Evolutionary conservation across 2,797 vertebrate genomes (phyloP), one percentile per base, ranked within the genome.

Genomic region (Gastrophryne carolinensis): DNA sequence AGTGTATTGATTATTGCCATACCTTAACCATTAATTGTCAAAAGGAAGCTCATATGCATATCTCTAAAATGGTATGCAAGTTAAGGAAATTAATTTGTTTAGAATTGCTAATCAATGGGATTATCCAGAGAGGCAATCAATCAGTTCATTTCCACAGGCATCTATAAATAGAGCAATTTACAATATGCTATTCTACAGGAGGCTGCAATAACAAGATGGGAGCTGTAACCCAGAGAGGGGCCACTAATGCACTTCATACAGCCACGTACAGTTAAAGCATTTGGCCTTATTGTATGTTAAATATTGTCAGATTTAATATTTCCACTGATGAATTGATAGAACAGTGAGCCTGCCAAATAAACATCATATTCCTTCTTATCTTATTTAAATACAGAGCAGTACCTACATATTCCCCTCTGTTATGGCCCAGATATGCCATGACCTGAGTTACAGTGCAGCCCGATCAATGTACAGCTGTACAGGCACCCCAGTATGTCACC

Each of bases 321-420:
- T 32, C 32, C 39, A 56, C 29, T 29, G 60, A 4, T 8, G 41
- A 35, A 19, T 50, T 21, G 17, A 13, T 8, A 5, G 26, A 19
- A 65, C 19, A 83, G 9, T 76, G 54, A 78, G 56, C 64, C 79
- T 49, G 61, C 35, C 79, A 88, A 90, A 84, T 87, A 88, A 84
- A 86, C 58, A 1, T 37, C 75, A 64, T 79, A 34, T 71, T 21
- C 60, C 67, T 64, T 72, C 67, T 77, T 37, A 29, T 41, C 39
- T 37, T 56, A 77, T 50, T 41, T 54, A 47, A 15, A 23, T 35
- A 19, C 15, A 50, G 52, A 49, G 30, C 53, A 49, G 21, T 21
- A n/a, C n/a, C n/a, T n/a, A n/a, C n/a, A n/a, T n/a, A n/a, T n/a
- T n/a, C n/a, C n/a, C n/a, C n/a, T n/a, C n/a, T n/a, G n/a, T n/a